These are phyloP conservation scores for Pelobates fuscus DNA, from an alignment of 2,113 vertebrate species.

Conservation along the genomic window DNA sequence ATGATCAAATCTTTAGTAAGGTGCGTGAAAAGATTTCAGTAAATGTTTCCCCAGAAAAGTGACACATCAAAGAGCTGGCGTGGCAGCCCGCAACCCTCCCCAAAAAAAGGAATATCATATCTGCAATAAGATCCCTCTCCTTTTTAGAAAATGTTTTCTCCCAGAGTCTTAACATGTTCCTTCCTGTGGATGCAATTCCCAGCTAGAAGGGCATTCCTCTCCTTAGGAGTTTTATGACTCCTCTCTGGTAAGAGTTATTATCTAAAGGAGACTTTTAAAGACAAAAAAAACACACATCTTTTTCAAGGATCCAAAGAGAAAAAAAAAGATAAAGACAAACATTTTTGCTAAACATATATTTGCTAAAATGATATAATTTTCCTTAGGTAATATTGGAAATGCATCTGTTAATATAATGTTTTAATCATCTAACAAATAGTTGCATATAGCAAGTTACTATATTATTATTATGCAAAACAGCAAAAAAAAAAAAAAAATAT, in stretches of 20 bases:
- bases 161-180: constrained; percentile 48
- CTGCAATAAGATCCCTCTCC: constrained; percentile 44
- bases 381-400: too few relatives aligned
- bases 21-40: neutral
- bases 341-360: too few relatives aligned
- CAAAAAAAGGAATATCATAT: constrained; percentile 24
- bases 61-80: neutral
- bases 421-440: too few relatives aligned
- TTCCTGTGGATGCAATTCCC: constrained; percentile 51
- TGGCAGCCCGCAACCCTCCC: neutral
- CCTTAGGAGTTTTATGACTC: constrained; percentile 41
- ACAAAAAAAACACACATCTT: too few relatives aligned
- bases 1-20: too few relatives aligned
- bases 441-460: too few relatives aligned
- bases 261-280: constrained; percentile 3
- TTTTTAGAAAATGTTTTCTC: constrained; percentile 40
- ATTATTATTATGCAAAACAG: too few relatives aligned
- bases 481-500: too few relatives aligned
- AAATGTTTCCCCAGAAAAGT: neutral
- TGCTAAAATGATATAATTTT: too few relatives aligned
- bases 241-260: constrained; percentile 37
- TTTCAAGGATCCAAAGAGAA: neutral
- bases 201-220: constrained; percentile 50
- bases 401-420: too few relatives aligned
- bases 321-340: neutral